A percentile compares a stretch with the other conserved stretches of the same genome.
phyloP scores from a whole-genome alignment of 2,113 vertebrate genomes.

The Heloderma charlesbogerti region DNA sequence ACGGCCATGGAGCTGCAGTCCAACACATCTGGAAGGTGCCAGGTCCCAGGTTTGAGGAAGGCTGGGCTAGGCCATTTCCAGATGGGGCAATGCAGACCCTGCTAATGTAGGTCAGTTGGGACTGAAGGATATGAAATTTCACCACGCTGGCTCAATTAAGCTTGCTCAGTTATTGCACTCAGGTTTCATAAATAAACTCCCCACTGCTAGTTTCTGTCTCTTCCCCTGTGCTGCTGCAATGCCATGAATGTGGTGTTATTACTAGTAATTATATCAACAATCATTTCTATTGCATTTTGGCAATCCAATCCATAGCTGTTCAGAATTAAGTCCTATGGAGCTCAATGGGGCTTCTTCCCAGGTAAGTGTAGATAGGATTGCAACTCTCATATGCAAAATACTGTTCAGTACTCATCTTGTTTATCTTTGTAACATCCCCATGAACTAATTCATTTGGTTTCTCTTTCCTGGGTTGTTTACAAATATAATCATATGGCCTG shows the following conservation, averaged over 20 bases:
- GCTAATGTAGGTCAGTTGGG: background rate
- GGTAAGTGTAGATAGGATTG: background rate
- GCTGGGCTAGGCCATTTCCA: background rate
- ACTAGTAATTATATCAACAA: background rate
- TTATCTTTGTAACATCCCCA: background rate
- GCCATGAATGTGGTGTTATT: background rate
- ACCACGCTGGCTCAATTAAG: background rate
- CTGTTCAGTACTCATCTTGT: background rate
- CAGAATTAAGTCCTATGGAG: background rate
- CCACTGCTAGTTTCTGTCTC: background rate
- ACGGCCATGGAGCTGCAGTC: too few species aligned
- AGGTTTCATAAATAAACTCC: background rate
- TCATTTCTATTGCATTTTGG: background rate
- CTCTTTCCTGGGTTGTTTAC: background rate
- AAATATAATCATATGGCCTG: background rate
- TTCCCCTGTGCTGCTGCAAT: background rate
- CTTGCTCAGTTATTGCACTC: background rate
- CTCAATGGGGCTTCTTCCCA: background rate
- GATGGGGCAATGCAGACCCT: background rate
- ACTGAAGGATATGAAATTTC: background rate
- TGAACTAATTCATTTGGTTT: slow-evolving; percentile 3
- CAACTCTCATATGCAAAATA: background rate
- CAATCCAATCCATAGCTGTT: background rate
- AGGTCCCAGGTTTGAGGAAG: background rate
- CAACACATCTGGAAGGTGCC: background rate